Conservation (phyloP, 1,140 invertebrate species). For the Drosophila pseudoobscura region DNA sequence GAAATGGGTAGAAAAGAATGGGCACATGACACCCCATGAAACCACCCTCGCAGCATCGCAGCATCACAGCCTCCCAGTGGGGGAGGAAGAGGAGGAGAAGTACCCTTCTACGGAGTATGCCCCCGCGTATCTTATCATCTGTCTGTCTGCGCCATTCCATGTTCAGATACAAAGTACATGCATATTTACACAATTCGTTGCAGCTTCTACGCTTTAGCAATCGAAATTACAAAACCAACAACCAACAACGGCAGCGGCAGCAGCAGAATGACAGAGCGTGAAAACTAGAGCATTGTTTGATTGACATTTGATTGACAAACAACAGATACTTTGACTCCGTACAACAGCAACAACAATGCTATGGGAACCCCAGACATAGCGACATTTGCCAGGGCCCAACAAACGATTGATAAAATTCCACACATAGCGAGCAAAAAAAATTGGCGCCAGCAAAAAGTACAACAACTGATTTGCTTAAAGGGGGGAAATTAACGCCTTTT, state of each 20-base stretch:
- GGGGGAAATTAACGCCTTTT: slow-evolving; percentile 63
- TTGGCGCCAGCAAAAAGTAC: slow-evolving; percentile 51
- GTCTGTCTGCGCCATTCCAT: slow-evolving; percentile 33
- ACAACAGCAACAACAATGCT: slow-evolving; percentile 23
- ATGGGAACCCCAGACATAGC: slow-evolving; percentile 37
- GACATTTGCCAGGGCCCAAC: slow-evolving; percentile 3
- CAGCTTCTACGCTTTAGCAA: slow-evolving; percentile 82
- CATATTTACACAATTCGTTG: slow-evolving; percentile 80
- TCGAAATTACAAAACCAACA: slow-evolving; percentile 67
- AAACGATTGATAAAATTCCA: slow-evolving; percentile 69
- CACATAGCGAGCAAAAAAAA: slow-evolving; percentile 30
- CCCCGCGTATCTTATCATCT: slow-evolving; percentile 54
- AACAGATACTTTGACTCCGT: slow-evolving; percentile 5
- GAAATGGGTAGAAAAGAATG: too few species aligned
- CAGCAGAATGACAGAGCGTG: slow-evolving; percentile 40
- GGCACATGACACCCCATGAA: neutral
- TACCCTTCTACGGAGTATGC: slow-evolving; percentile 21
- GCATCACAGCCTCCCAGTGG: slow-evolving; percentile 21
- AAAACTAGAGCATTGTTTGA: slow-evolving; percentile 74
- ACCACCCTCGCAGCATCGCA: slow-evolving; percentile 43
- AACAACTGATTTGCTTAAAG: slow-evolving; percentile 55
- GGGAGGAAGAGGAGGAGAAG: neutral
- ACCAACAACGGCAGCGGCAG: slow-evolving; percentile 26
- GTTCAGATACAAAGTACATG: slow-evolving; percentile 75
- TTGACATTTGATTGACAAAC: slow-evolving; percentile 79